Evolutionary conservation across 1,140 invertebrate species (phyloP).

Genomic region (Heliothis subflexa): DNA sequence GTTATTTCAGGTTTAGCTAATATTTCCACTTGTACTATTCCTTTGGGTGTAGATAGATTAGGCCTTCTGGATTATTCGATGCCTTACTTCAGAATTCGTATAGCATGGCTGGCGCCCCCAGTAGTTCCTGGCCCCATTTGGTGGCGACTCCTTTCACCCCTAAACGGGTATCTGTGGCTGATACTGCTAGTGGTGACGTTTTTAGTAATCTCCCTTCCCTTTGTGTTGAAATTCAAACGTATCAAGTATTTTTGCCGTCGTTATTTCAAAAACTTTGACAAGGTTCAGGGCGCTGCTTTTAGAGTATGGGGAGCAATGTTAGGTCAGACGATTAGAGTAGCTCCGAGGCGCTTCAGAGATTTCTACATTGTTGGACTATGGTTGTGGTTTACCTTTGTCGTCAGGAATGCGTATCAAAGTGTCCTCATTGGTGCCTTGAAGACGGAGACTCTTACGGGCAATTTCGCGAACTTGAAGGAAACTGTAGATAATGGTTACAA

Average conservation of each 20-base stretch:
- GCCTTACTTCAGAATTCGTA: slow-evolving; percentile 69
- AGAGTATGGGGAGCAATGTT: slow-evolving; percentile 71
- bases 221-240: slow-evolving; percentile 57
- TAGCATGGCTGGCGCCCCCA: slow-evolving; percentile 72
- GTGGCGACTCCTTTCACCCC: slow-evolving; percentile 68
- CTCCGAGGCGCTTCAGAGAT: slow-evolving; percentile 70
- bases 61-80: slow-evolving; percentile 66
- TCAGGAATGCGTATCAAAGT: slow-evolving; percentile 75
- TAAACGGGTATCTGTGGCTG: slow-evolving; percentile 74
- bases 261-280: slow-evolving; percentile 67
- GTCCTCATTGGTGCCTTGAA: slow-evolving; percentile 73
- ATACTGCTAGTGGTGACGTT: slow-evolving; percentile 64
- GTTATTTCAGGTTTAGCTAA: slow-evolving; percentile 66
- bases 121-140: slow-evolving; percentile 59
- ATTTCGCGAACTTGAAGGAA: slow-evolving; percentile 66
- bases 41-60: slow-evolving; percentile 65
- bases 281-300: slow-evolving; percentile 63
- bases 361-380: slow-evolving; percentile 73
- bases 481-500: slow-evolving; percentile 38
- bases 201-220: slow-evolving; percentile 66
- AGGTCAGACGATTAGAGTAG: slow-evolving; percentile 69
- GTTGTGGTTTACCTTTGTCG: slow-evolving; percentile 76
- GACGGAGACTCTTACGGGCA: slow-evolving; percentile 62
- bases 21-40: slow-evolving; percentile 71
- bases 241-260: slow-evolving; percentile 60